Conservation (phyloP, 1,140 invertebrate species). For the Babylonia areolata region DNA sequence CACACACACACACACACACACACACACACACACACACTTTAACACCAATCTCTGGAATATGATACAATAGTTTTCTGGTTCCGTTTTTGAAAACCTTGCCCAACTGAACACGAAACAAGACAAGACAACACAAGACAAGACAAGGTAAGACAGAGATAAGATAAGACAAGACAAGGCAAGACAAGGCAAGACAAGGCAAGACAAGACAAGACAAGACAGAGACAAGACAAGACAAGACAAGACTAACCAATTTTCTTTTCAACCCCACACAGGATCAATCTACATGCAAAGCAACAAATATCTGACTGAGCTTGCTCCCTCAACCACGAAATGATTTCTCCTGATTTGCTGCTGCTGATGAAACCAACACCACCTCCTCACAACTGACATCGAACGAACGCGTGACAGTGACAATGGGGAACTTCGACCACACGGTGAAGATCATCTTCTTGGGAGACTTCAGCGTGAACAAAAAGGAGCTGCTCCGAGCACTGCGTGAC, state of each 20-base stretch:
- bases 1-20: background rate
- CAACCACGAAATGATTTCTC: too few relatives aligned
- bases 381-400: background rate
- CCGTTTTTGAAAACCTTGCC: background rate
- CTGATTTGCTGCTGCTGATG: too few relatives aligned
- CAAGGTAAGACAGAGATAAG: background rate
- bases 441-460: constrained; percentile 31
- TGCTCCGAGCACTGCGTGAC: background rate
- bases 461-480: constrained; percentile 15
- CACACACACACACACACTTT: background rate
- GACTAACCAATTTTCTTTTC: too few relatives aligned
- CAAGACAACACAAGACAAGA: background rate
- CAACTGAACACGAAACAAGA: background rate
- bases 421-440: constrained; percentile 24
- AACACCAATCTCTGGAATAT: too few relatives aligned
- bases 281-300: background rate
- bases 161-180: background rate
- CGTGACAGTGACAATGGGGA: background rate
- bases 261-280: too few relatives aligned
- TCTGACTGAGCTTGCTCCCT: background rate
- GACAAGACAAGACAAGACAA: background rate
- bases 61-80: too few relatives aligned
- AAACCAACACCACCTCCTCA: background rate
- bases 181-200: background rate
- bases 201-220: background rate